These are phyloP conservation scores for Anthopleura sola DNA, from an alignment of 64 coral and sea anemone genomes.

Conservation along the genomic window DNA sequence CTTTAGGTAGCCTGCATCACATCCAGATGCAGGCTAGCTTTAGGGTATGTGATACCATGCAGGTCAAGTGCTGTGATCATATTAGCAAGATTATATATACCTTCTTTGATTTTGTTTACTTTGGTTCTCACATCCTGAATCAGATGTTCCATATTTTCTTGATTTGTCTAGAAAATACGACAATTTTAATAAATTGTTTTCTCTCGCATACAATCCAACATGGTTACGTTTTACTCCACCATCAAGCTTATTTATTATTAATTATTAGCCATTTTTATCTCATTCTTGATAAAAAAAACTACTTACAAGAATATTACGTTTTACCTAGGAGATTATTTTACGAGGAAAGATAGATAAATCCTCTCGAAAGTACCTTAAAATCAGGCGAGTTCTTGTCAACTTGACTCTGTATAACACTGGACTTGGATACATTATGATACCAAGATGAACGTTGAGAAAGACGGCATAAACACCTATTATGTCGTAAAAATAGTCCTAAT, in stretches of 20 bases:
- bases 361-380: conserved; percentile 28
- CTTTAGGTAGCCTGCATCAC: no score
- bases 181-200: neutral
- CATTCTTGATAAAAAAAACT: no score
- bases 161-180: conserved; percentile 48
- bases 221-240: no score
- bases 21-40: no score
- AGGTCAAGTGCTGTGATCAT: no score
- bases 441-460: neutral
- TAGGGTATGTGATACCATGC: no score
- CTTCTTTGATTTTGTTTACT: conserved; percentile 68
- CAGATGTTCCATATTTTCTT: conserved; percentile 63
- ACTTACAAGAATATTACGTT: no score
- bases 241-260: no score
- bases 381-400: conserved; percentile 42
- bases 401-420: conserved; percentile 57
- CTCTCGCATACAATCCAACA: no score
- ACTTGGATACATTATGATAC: conserved; percentile 69
- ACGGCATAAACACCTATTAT: neutral
- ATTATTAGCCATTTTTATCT: no score
- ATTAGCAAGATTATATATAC: conserved; percentile 4
- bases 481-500: conserved; percentile 19
- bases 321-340: no score
- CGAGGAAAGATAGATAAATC: neutral
- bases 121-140: conserved; percentile 60